phyloP scores from a whole-genome alignment of 2,797 vertebrate genomes.

The Microctenopoma lineatum region DNA sequence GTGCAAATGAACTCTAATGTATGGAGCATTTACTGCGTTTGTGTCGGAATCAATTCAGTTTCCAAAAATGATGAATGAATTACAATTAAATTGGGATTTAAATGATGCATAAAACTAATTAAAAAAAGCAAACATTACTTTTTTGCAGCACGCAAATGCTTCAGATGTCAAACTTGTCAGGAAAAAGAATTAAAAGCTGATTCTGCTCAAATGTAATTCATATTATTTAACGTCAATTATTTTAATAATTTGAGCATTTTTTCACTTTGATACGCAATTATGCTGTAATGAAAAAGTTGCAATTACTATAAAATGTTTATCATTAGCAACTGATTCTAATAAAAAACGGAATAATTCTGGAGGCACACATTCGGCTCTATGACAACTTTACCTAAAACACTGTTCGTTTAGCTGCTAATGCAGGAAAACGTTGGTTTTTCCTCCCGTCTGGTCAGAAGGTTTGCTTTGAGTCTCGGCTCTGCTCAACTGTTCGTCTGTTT shows the following conservation, averaged over 20 bases:
- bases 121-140: not conserved
- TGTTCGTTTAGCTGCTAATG: conserved; percentile 12
- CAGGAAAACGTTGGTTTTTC: not conserved
- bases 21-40: not conserved
- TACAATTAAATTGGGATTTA: no score
- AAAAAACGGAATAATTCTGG: not conserved
- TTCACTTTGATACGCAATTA: not conserved
- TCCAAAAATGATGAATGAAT: no score
- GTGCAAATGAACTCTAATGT: not conserved
- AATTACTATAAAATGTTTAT: not conserved
- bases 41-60: not conserved
- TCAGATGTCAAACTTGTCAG: no score
- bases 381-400: not conserved
- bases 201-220: no score
- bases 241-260: no score
- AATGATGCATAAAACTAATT: no score
- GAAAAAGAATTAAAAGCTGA: no score
- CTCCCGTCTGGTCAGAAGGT: conserved; percentile 7
- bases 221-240: no score
- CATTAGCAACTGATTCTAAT: not conserved
- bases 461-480: conserved; percentile 23
- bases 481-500: conserved; percentile 10
- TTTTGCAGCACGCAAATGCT: not conserved
- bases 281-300: not conserved
- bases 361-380: not conserved